Conservation (phyloP, 2,888 invertebrate species). For the Drosophila basisetae region DNA sequence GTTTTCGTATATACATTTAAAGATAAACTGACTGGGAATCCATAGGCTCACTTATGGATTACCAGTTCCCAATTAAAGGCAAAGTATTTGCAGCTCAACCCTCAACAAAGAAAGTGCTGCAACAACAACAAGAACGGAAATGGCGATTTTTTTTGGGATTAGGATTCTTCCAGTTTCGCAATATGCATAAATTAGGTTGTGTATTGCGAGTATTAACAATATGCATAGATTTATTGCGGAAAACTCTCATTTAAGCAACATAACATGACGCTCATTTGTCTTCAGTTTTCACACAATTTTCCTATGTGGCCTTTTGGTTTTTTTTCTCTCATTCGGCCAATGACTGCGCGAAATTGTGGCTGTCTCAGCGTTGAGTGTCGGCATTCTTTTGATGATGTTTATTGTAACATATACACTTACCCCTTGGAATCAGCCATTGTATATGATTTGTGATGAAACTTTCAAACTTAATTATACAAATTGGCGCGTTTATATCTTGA, state of each 20-base stretch:
- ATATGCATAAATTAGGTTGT: constrained; percentile 12
- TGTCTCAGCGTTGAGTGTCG: constrained; percentile 66
- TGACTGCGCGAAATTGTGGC: constrained; percentile 83
- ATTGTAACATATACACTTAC: constrained; percentile 74
- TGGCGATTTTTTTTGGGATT: constrained; percentile 62
- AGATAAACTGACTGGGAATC: constrained; percentile 1
- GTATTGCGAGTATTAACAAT: neutral
- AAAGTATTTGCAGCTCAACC: constrained; percentile 11
- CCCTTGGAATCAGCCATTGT: constrained; percentile 85
- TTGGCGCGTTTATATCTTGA: constrained; percentile 35
- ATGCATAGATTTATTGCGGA: neutral
- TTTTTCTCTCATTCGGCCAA: constrained; percentile 59
- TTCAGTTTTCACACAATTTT: constrained; percentile 38
- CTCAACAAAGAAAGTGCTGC: constrained; percentile 49
- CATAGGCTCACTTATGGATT: constrained; percentile 24
- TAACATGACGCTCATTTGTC: constrained; percentile 2
- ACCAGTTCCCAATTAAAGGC: neutral
- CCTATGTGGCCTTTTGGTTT: constrained; percentile 68
- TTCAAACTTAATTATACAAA: constrained; percentile 68
- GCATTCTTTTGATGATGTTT: constrained; percentile 55
- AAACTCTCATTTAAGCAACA: neutral
- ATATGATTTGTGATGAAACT: constrained; percentile 60
- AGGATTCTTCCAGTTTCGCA: constrained; percentile 62
- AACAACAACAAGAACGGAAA: constrained; percentile 45
- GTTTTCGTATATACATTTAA: neutral